Evolutionary conservation across 2,888 invertebrate genomes (phyloP).

Genomic region (Campopleginae sp.): DNA sequence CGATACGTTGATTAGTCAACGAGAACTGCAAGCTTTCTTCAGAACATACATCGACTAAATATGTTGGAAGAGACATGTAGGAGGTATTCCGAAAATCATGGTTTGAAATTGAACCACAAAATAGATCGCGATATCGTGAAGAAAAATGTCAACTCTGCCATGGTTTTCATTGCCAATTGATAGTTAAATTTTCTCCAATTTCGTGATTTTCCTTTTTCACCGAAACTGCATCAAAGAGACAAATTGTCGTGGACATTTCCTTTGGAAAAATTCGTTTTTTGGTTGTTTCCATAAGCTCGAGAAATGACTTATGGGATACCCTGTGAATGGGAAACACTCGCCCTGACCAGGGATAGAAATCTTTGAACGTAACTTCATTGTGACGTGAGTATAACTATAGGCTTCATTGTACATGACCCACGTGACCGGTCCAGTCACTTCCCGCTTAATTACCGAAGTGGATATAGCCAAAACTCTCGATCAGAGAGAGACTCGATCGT

Average conservation of each 20-base stretch:
- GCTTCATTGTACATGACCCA: constrained; percentile 42
- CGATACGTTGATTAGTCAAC: not conserved
- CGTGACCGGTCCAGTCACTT: constrained; percentile 67
- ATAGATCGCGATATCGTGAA: not conserved
- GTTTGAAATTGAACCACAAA: not conserved
- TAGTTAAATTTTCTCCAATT: no score
- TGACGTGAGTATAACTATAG: constrained; percentile 10
- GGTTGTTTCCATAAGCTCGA: not conserved
- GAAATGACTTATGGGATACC: not conserved
- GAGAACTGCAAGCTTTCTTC: constrained; percentile 24
- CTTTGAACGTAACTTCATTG: constrained; percentile 19
- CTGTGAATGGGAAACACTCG: not conserved
- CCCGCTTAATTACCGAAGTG: constrained; percentile 69
- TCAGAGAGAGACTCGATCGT: constrained; percentile 34
- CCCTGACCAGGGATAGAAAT: constrained; percentile 3
- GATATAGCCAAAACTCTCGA: constrained; percentile 54
- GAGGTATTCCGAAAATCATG: not conserved
- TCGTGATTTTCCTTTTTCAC: not conserved
- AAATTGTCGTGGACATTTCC: not conserved
- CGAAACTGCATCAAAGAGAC: not conserved
- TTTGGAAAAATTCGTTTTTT: not conserved
- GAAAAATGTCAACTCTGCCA: not conserved
- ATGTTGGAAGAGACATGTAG: not conserved
- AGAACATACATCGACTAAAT: not conserved
- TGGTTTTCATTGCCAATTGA: not conserved